Conservation (phyloP, 2,888 invertebrate species). For the Tanytarsus gracilentus region DNA sequence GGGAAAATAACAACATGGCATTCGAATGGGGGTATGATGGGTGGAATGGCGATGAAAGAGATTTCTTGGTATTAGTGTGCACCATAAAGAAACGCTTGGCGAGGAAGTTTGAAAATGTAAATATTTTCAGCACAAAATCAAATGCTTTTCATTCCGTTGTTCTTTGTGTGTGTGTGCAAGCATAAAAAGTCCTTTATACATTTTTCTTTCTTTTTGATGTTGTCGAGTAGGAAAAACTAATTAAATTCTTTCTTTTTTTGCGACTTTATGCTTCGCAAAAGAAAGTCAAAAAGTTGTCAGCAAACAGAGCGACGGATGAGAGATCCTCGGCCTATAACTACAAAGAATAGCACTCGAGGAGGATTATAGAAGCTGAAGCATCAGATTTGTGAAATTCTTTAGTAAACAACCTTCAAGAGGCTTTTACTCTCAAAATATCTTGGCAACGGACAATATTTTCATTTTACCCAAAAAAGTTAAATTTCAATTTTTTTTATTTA, state of each 20-base stretch:
- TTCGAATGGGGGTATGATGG: background rate
- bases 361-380: no score
- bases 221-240: background rate
- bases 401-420: no score
- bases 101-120: slow-evolving; percentile 21
- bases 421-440: no score
- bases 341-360: no score
- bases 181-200: slow-evolving; percentile 2
- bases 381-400: no score
- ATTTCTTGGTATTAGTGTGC: background rate
- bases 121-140: slow-evolving; percentile 16
- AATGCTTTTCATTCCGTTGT: slow-evolving; percentile 4
- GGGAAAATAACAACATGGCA: slow-evolving; percentile 16
- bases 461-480: no score
- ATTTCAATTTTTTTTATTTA: no score
- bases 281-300: slow-evolving; percentile 17
- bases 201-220: slow-evolving; percentile 1
- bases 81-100: background rate
- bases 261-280: background rate
- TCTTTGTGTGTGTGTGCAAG: background rate
- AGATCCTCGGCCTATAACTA: no score
- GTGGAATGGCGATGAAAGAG: background rate
- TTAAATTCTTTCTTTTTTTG: background rate
- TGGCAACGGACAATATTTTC: no score
- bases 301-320: no score